These are phyloP conservation scores for Platanista minor DNA, from an alignment of 2,113 vertebrate species.

Conservation along the genomic window DNA sequence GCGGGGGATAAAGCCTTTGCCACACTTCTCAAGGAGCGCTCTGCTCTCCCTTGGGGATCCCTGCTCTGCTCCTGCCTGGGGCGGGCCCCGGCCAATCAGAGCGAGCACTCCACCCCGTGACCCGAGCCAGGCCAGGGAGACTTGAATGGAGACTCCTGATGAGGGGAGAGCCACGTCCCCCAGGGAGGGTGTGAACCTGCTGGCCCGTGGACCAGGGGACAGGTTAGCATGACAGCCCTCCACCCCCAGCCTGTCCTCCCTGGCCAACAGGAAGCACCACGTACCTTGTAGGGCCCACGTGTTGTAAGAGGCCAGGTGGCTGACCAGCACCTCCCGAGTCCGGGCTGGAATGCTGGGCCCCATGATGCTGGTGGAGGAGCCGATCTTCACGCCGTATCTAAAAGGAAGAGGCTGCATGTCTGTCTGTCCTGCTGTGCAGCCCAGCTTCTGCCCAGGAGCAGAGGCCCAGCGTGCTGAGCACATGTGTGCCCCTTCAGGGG, in stretches of 20 bases:
- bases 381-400: conserved; percentile 92
- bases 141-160: neutral
- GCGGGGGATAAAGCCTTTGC: neutral
- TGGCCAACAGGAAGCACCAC: neutral
- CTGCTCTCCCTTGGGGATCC: neutral
- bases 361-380: conserved; percentile 92
- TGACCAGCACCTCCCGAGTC: conserved; percentile 89
- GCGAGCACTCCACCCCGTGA: neutral
- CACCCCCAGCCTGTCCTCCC: neutral
- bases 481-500: neutral
- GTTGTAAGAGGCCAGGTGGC: conserved; percentile 93
- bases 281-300: conserved; percentile 95
- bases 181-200: neutral
- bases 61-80: neutral
- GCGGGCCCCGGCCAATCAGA: neutral
- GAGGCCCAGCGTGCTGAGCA: neutral
- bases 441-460: neutral
- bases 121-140: neutral
- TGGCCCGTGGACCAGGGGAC: neutral
- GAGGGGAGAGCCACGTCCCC: neutral
- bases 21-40: neutral
- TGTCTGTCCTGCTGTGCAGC: neutral
- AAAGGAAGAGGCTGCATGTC: neutral
- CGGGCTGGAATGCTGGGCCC: conserved; percentile 90
- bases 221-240: neutral